phyloP scores from a whole-genome alignment of 2,888 invertebrate species.

The Parascotia fuliginaria region DNA sequence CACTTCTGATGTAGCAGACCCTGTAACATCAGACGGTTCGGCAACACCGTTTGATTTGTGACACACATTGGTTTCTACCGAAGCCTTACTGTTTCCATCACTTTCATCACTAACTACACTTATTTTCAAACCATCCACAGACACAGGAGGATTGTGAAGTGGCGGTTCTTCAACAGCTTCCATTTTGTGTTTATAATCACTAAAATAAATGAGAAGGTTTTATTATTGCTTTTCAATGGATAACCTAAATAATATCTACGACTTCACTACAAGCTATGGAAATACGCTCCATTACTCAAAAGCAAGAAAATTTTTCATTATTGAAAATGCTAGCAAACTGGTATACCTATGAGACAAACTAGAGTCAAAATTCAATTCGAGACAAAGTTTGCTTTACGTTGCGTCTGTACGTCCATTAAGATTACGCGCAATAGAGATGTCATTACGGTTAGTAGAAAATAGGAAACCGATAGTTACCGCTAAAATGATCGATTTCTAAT shows the following conservation, averaged over 20 bases:
- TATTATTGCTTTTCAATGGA: slow-evolving; percentile 26
- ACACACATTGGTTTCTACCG: slow-evolving; percentile 59
- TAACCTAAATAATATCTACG: slow-evolving; percentile 43
- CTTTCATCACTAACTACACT: slow-evolving; percentile 48
- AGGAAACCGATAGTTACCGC: not conserved
- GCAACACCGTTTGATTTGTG: slow-evolving; percentile 73
- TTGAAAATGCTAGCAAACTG: slow-evolving; percentile 2
- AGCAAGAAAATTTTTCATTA: not conserved
- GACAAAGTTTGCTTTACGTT: slow-evolving; percentile 49
- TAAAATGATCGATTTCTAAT: slow-evolving; percentile 4
- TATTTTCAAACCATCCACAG: slow-evolving; percentile 55
- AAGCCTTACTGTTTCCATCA: slow-evolving; percentile 37
- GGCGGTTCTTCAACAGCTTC: slow-evolving; percentile 55
- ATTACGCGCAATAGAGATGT: slow-evolving; percentile 30
- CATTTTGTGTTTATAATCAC: slow-evolving; percentile 39
- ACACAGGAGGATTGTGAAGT: slow-evolving; percentile 41
- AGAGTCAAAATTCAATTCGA: slow-evolving; percentile 29
- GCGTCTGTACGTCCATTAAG: slow-evolving; percentile 49
- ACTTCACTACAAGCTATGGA: slow-evolving; percentile 14
- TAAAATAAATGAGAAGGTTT: slow-evolving; percentile 29
- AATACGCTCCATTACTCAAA: not conserved
- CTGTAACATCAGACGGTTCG: slow-evolving; percentile 46
- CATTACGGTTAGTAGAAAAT: not conserved
- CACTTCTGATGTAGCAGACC: slow-evolving; percentile 24
- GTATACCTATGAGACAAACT: slow-evolving; percentile 33